Base-by-base conservation (phyloP, 1,140 invertebrate species). In the Acromyrmex echinatior region DNA sequence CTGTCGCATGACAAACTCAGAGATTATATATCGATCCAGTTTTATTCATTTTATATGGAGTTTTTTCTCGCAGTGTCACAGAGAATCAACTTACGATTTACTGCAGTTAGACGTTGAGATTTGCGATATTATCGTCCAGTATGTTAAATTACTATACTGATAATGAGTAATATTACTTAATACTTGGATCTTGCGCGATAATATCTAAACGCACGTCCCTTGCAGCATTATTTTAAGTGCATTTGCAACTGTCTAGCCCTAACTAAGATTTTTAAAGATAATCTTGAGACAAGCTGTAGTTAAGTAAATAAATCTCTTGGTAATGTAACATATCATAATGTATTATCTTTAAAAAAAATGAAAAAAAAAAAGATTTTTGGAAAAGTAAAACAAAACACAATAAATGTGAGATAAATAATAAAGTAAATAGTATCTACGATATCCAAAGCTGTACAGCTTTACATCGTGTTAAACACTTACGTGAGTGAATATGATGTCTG, bases 11-110 rank as follows among this genome's bases (percentile, higher is more conserved):
- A 74, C 79, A 56, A 35, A 51, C 28, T 35, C 49, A 25, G 53
- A 25, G 53, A 62, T 84, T 84, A 60, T 31, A 49, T 74, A 31
- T 76, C 56, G 80, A 74, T 84, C 70, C 25, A 74, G 25, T 84
- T 84, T 14, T 51, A 51, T 16, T 74, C 53, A 49, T 53, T 76
- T 76, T 60, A n/a, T 45, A 81, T 25, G 35, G 63, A 71, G 12
- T 31, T 74, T 51, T 74, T 71, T 25, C 35, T 3, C n/a, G 4
- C 9, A 12, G 31, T n/a, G 12, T 35, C 25, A 25, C 4, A 5
- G 4, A 49, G 18, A 35, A 63, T 21, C 16, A 14, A n/a, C 39
- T 49, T 35, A 35, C 21, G 12, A 73, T 60, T 45, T 39, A 56
- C 21, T 31, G 39, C 0, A 9, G 21, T 71, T 4, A 35, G 25